Evolutionary conservation across 2,113 vertebrate species (phyloP).

Genomic region (Sakesphorus luctuosus): DNA sequence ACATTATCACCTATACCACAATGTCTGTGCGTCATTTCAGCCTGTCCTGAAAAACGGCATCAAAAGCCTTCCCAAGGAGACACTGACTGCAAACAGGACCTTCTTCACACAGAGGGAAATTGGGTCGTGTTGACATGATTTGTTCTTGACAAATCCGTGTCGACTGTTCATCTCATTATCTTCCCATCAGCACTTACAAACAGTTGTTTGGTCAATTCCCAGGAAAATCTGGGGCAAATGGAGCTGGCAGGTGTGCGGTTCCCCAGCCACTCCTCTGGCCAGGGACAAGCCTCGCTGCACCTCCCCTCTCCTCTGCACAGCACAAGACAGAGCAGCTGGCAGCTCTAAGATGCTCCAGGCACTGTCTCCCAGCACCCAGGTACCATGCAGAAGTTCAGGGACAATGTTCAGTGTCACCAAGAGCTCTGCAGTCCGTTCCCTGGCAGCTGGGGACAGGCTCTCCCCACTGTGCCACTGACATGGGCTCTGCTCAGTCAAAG

Average conservation of each 20-base stretch:
- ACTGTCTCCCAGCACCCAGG: not conserved
- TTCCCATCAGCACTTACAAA: constrained; percentile 37
- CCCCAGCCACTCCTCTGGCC: not conserved
- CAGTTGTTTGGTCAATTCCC: constrained; percentile 64
- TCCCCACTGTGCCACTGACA: not conserved
- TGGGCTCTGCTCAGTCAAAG: not conserved
- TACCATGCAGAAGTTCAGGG: not conserved
- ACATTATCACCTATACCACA: not conserved
- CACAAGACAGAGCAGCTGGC: not conserved
- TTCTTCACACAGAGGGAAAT: constrained; percentile 34
- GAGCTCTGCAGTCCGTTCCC: not conserved
- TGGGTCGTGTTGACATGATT: constrained; percentile 47
- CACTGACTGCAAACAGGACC: not conserved
- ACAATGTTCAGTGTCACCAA: not conserved
- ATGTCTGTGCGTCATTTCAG: not conserved
- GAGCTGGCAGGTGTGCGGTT: constrained; percentile 45
- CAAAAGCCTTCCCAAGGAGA: not conserved
- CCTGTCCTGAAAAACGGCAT: not conserved
- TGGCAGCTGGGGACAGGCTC: rapidly evolving
- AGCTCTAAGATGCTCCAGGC: not conserved
- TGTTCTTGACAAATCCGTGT: constrained; percentile 57
- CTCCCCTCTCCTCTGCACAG: not conserved
- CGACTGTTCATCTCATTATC: constrained; percentile 56
- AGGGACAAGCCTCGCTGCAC: rapidly evolving
- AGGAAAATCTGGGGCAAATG: constrained; percentile 52